Conservation (phyloP, 2,797 vertebrate genomes). For the Anableps anableps region DNA sequence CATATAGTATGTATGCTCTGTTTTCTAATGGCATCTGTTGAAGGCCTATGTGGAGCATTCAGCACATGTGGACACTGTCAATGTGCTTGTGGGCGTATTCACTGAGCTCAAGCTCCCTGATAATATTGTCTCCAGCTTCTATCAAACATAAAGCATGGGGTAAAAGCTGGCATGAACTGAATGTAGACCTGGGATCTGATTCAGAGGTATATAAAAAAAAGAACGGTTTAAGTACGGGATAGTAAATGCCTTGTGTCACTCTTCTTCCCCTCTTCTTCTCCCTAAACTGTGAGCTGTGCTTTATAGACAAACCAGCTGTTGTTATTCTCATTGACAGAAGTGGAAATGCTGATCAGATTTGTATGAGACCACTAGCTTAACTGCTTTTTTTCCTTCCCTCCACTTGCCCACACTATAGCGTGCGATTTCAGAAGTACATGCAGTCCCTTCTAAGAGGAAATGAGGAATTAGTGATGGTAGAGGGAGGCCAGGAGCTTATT, state of each 20-base stretch:
- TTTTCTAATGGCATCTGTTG: conserved; percentile 64
- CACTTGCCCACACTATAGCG: conserved; percentile 77
- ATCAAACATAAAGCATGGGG: conserved; percentile 72
- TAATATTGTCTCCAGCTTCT: conserved; percentile 74
- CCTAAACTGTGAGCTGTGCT: conserved; percentile 65
- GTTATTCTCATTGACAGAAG: conserved; percentile 66
- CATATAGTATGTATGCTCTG: conserved; percentile 49
- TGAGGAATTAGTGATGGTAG: conserved; percentile 84
- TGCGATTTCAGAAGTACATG: conserved; percentile 71
- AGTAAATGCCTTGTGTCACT: conserved; percentile 74
- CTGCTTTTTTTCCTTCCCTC: conserved; percentile 55
- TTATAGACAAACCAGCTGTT: conserved; percentile 75
- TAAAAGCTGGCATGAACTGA: conserved; percentile 75
- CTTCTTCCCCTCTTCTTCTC: conserved; percentile 62
- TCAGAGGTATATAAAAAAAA: conserved; percentile 72
- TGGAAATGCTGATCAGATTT: conserved; percentile 80
- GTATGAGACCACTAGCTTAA: conserved; percentile 76
- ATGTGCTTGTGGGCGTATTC: conserved; percentile 75
- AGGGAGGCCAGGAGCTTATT: conserved; percentile 82
- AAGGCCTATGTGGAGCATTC: conserved; percentile 70
- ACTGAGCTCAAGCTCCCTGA: conserved; percentile 64
- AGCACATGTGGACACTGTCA: conserved; percentile 76
- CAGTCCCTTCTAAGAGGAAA: conserved; percentile 80
- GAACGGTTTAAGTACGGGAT: conserved; percentile 71
- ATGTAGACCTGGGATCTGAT: conserved; percentile 80